Evolutionary conservation across 2,888 invertebrate genomes (phyloP).

Genomic region (Hyalella azteca): DNA sequence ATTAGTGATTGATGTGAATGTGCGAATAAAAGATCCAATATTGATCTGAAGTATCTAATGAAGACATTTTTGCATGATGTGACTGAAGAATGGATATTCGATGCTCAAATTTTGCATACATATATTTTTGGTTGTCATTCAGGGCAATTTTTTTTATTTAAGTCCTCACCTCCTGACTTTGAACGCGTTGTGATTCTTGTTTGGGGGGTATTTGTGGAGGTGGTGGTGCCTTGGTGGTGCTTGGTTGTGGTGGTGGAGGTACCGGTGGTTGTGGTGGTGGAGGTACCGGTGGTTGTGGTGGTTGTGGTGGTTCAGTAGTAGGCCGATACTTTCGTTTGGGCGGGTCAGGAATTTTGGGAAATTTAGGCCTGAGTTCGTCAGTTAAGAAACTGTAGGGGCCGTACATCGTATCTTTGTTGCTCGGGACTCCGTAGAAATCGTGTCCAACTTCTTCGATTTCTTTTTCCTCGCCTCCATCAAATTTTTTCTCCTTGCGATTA

Average conservation of each 20-base stretch:
- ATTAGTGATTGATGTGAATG: no score
- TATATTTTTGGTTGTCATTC: no score
- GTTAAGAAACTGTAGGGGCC: conserved; percentile 27
- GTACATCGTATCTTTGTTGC: conserved; percentile 31
- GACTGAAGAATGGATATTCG: no score
- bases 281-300: neutral
- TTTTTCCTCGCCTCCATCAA: neutral
- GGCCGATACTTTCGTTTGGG: conserved; percentile 14
- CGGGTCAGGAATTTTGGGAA: conserved; percentile 35
- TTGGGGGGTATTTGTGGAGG: neutral
- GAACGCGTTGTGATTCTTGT: conserved; percentile 3
- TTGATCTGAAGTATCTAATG: no score
- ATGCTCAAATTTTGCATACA: no score
- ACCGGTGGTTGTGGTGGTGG: conserved; percentile 1
- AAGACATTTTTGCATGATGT: no score
- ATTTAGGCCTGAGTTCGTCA: conserved; percentile 18
- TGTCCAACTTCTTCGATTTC: neutral
- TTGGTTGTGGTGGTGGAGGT: conserved; percentile 11
- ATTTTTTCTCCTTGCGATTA: neutral
- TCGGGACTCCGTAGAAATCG: conserved; percentile 35
- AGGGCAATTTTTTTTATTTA: no score
- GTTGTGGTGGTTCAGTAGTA: conserved; percentile 12
- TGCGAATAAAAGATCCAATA: no score
- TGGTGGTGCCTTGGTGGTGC: neutral
- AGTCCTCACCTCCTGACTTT: neutral